Evolutionary conservation across 1,140 invertebrate species (phyloP).

Genomic region (Maniola jurtina): DNA sequence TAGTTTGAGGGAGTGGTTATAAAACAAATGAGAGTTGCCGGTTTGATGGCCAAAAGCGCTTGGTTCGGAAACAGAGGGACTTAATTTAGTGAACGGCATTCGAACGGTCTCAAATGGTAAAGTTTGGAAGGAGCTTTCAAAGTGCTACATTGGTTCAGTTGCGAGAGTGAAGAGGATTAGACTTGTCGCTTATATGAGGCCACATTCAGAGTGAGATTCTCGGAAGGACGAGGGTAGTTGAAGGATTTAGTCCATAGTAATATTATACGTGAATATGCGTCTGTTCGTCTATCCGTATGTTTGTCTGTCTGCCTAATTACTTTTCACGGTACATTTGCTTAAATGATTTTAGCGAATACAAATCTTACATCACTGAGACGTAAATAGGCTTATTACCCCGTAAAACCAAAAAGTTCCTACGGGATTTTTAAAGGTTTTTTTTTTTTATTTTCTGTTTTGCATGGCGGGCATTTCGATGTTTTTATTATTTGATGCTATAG

Average conservation of each 20-base stretch:
- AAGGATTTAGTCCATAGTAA: neutral
- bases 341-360: no score
- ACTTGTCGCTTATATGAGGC: conserved; percentile 9
- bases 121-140: conserved; percentile 17
- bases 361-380: no score
- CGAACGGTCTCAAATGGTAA: conserved; percentile 23
- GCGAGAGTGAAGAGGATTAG: conserved; percentile 11
- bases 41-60: conserved; percentile 16
- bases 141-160: conserved; percentile 17
- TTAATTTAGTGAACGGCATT: conserved; percentile 24
- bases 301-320: no score
- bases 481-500: no score
- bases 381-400: no score
- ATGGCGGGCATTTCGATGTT: no score
- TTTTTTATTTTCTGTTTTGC: no score
- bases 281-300: no score
- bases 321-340: no score
- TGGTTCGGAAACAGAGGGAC: conserved; percentile 21
- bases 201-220: neutral
- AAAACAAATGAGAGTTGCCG: conserved; percentile 22
- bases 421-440: no score
- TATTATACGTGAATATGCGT: neutral
- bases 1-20: neutral
- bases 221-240: neutral
- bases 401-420: no score